phyloP scores from a whole-genome alignment of 2,888 invertebrate species.

The Cryptocheilus praepositus region DNA sequence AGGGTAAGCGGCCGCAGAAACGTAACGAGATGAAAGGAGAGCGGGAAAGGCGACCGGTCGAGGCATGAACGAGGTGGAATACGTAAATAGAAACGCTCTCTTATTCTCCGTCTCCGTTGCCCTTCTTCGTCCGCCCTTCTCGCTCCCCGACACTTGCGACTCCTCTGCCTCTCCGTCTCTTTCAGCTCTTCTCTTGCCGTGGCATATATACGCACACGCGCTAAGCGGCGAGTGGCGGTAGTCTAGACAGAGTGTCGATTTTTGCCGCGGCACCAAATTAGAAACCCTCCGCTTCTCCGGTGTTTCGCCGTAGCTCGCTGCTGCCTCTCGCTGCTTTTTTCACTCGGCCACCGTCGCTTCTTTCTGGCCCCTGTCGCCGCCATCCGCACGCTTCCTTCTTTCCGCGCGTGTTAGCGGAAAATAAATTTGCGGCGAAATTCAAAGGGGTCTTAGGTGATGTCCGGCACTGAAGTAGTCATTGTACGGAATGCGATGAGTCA shows the following conservation, averaged over 20 bases:
- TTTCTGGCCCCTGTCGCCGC: constrained; percentile 1
- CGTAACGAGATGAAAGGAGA: constrained; percentile 71
- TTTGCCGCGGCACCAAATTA: constrained; percentile 69
- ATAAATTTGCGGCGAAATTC: too few relatives aligned
- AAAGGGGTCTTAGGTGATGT: too few relatives aligned
- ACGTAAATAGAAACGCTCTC: constrained; percentile 68
- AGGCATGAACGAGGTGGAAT: constrained; percentile 69
- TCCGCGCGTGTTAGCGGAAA: too few relatives aligned
- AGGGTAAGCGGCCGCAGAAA: constrained; percentile 59
- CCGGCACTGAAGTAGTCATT: too few relatives aligned
- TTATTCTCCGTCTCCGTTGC: neutral
- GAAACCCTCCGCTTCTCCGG: constrained; percentile 52
- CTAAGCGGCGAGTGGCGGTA: constrained; percentile 46
- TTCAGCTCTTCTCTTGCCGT: constrained; percentile 13
- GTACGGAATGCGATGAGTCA: too few relatives aligned
- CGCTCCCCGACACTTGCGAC: neutral
- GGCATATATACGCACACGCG: constrained; percentile 33
- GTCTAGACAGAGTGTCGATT: constrained; percentile 71
- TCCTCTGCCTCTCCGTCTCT: constrained; percentile 46
- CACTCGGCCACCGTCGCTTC: constrained; percentile 22
- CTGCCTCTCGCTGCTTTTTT: constrained; percentile 30
- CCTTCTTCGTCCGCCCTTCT: neutral
- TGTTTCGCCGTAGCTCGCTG: constrained; percentile 22
- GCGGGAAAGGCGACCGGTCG: constrained; percentile 55
- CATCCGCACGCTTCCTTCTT: constrained; percentile 11